These are phyloP conservation scores for Vidua macroura DNA, from an alignment of 2,113 vertebrate genomes.

Conservation along the genomic window DNA sequence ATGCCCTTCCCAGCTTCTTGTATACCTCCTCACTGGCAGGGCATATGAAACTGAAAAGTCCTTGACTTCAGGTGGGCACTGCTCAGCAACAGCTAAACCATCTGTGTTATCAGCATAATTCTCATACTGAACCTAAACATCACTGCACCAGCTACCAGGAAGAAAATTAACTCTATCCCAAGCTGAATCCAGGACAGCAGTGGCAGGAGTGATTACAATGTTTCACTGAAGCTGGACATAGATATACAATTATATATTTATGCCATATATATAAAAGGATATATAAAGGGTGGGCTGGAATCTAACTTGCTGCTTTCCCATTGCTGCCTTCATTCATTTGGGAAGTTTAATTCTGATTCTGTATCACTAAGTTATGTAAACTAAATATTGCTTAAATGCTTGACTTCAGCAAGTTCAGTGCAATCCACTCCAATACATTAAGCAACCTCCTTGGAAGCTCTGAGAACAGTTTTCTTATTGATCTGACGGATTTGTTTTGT, in stretches of 20 bases:
- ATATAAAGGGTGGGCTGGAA: neutral
- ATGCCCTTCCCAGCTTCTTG: neutral
- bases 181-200: neutral
- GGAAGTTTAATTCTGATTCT: neutral
- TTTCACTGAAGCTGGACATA: neutral
- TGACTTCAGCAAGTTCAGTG: neutral
- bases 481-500: neutral
- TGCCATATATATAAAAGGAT: neutral
- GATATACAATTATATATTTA: neutral
- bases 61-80: neutral
- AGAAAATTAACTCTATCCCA: neutral
- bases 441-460: neutral
- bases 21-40: neutral
- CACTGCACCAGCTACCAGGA: neutral
- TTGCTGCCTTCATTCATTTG: neutral
- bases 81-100: neutral
- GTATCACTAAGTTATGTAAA: conserved; percentile 8
- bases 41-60: neutral
- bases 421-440: neutral
- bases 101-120: neutral
- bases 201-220: neutral
- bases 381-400: conserved; percentile 15
- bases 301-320: neutral
- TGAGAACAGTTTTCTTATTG: neutral
- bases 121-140: neutral